These are phyloP conservation scores for Nasonia oneida DNA, from an alignment of 2,888 invertebrate species.

Conservation along the genomic window DNA sequence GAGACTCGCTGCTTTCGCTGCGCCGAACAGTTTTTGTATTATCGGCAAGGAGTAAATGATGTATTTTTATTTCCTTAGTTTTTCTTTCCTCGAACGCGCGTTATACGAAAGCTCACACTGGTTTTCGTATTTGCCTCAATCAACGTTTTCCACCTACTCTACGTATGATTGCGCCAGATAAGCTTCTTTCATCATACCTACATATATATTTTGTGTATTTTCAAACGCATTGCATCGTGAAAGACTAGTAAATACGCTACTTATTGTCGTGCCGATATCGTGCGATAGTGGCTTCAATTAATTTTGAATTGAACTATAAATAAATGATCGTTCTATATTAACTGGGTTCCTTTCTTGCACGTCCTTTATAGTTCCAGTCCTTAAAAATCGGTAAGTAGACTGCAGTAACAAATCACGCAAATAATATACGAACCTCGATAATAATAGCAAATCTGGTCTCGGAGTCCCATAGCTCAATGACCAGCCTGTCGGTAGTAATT, in stretches of 20 bases:
- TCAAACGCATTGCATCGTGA: slow-evolving; percentile 53
- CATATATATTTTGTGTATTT: slow-evolving; percentile 41
- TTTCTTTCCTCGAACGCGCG: neutral
- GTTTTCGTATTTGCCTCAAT: neutral
- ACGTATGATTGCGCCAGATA: slow-evolving; percentile 35
- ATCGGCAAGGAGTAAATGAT: slow-evolving; percentile 41
- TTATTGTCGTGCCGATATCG: slow-evolving; percentile 35
- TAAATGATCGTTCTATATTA: slow-evolving; percentile 56
- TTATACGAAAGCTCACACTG: neutral
- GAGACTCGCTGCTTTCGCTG: slow-evolving; percentile 18
- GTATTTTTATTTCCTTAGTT: slow-evolving; percentile 39
- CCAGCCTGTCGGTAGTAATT: slow-evolving; percentile 41
- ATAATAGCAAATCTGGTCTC: neutral
- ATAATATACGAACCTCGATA: slow-evolving; percentile 42
- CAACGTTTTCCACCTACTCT: slow-evolving; percentile 35
- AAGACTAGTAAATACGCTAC: slow-evolving; percentile 46
- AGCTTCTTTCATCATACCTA: slow-evolving; percentile 34
- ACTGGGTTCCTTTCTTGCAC: neutral
- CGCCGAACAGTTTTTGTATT: slow-evolving; percentile 51
- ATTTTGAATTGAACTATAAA: slow-evolving; percentile 53
- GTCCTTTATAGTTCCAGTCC: neutral
- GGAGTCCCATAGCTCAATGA: slow-evolving; percentile 9
- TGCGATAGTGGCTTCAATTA: slow-evolving; percentile 37
- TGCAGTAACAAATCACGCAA: neutral
- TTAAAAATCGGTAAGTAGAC: slow-evolving; percentile 14